Evolutionary conservation across 2,888 invertebrate genomes (phyloP).

Genomic region (Rotaria socialis): DNA sequence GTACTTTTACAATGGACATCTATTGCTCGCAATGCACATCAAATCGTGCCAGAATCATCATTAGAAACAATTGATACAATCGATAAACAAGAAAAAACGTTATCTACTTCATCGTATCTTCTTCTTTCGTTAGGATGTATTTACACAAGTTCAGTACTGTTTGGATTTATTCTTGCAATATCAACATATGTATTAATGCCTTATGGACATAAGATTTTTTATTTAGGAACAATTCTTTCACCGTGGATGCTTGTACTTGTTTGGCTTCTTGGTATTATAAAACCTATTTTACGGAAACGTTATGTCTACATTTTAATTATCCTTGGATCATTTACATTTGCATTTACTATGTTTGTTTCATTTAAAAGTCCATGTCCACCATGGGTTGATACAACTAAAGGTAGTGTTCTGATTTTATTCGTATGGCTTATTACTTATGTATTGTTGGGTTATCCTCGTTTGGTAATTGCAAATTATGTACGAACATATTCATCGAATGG

Average conservation of each 20-base stretch:
- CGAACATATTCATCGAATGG: neutral
- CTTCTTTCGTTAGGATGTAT: neutral
- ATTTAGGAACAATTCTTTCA: neutral
- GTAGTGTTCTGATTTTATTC: constrained; percentile 7
- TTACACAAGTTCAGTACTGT: neutral
- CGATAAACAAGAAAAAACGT: neutral
- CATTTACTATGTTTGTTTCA: neutral
- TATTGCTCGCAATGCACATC: neutral
- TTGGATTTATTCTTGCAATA: neutral
- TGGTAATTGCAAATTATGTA: constrained; percentile 26
- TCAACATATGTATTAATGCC: constrained; percentile 21
- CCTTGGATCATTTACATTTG: neutral
- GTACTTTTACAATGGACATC: constrained; percentile 30
- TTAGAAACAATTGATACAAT: neutral
- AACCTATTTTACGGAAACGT: neutral
- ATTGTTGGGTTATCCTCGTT: constrained; percentile 18
- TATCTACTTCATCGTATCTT: neutral
- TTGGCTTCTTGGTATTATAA: neutral
- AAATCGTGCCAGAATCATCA: neutral
- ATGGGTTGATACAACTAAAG: constrained; percentile 11
- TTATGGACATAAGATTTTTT: constrained; percentile 12
- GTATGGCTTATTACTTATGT: neutral
- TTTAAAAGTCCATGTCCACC: constrained; percentile 36
- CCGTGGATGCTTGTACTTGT: constrained; percentile 32
- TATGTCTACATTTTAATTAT: neutral